Percentiles rank a stretch among this genome's conserved stretches.
These are phyloP conservation scores for Conistra vaccinii DNA, from an alignment of 2,888 invertebrate genomes.

Conservation along the genomic window DNA sequence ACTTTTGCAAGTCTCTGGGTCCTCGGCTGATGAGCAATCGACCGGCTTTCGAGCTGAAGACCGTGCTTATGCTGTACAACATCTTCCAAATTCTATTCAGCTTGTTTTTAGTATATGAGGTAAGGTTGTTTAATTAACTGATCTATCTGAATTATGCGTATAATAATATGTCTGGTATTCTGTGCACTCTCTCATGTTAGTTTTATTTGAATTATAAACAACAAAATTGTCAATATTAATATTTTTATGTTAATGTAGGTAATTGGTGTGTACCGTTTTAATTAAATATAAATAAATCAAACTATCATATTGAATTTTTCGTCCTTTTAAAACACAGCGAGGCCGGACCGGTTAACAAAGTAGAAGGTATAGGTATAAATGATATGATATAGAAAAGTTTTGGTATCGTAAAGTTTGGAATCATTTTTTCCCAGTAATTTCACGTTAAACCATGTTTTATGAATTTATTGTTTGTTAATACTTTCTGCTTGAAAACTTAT, in stretches of 20 bases:
- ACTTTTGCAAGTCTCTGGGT: constrained; percentile 59
- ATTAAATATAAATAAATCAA: too few relatives aligned
- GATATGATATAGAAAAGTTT: background rate
- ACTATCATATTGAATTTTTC: too few relatives aligned
- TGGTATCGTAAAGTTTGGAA: background rate
- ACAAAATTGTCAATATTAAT: too few relatives aligned
- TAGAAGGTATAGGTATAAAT: background rate
- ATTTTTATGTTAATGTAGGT: too few relatives aligned
- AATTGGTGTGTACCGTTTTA: too few relatives aligned
- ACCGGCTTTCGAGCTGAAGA: constrained; percentile 92
- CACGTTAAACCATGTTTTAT: too few relatives aligned
- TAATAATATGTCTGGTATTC: too few relatives aligned
- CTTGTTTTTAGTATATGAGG: constrained; percentile 50
- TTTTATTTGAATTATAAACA: too few relatives aligned
- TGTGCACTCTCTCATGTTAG: too few relatives aligned
- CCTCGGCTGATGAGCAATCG: constrained; percentile 90
- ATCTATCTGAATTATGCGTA: background rate
- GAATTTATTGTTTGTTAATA: background rate
- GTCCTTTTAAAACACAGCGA: too few relatives aligned
- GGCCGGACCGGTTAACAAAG: too few relatives aligned
- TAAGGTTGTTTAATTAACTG: constrained; percentile 25
- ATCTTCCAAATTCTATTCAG: constrained; percentile 90
- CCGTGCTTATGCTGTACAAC: constrained; percentile 93
- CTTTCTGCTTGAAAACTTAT: background rate
- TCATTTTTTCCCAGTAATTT: too few relatives aligned